phyloP scores from a whole-genome alignment of 2,797 vertebrate genomes.

The Clarias laeviceps region DNA sequence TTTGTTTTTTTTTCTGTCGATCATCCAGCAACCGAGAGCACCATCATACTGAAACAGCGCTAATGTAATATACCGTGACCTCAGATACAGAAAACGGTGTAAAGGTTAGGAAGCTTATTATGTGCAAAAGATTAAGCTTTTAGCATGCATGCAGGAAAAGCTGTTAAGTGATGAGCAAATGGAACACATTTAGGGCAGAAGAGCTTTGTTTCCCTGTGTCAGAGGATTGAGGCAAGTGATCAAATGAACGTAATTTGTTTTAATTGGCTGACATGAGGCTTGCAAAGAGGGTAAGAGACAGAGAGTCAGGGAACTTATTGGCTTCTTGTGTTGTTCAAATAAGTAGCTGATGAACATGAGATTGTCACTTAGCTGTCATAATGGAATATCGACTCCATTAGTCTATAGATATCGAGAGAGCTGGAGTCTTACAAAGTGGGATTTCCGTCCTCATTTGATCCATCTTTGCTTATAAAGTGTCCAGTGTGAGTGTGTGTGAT shows the following conservation, averaged over 20 bases:
- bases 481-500: not conserved
- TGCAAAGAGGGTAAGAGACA: conserved; percentile 19
- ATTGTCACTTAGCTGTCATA: conserved; percentile 48
- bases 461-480: conserved; percentile 14
- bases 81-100: conserved; percentile 48
- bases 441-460: conserved; percentile 27
- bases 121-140: conserved; percentile 57
- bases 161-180: conserved; percentile 62
- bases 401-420: conserved; percentile 15
- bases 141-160: conserved; percentile 52
- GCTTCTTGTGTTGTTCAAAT: conserved; percentile 38
- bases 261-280: conserved; percentile 35
- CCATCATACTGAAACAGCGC: conserved; percentile 42
- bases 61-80: conserved; percentile 53
- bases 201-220: conserved; percentile 48
- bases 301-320: conserved; percentile 27
- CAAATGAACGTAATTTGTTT: conserved; percentile 52
- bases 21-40: conserved; percentile 18
- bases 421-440: conserved; percentile 23
- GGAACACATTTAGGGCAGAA: conserved; percentile 50
- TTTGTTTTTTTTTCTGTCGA: not conserved
- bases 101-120: conserved; percentile 60
- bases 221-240: conserved; percentile 44
- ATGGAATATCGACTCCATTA: conserved; percentile 52
- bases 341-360: conserved; percentile 45